These are phyloP conservation scores for Rynchops niger DNA, from an alignment of 2,113 vertebrate genomes.

Conservation along the genomic window DNA sequence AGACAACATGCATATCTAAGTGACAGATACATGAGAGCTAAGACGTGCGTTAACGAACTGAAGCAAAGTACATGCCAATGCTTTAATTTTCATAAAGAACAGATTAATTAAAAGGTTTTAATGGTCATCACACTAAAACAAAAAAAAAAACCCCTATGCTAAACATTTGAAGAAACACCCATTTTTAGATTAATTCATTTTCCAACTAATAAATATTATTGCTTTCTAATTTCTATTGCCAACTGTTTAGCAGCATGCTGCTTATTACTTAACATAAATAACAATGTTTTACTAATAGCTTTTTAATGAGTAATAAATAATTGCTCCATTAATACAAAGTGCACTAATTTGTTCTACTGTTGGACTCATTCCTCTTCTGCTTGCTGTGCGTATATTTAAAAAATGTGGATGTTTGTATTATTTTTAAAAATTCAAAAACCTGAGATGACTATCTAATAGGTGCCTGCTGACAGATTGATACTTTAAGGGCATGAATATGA, in stretches of 20 bases:
- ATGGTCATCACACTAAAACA: background rate
- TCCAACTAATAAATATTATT: conserved; percentile 29
- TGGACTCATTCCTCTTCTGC: background rate
- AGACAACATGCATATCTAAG: background rate
- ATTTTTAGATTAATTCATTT: conserved; percentile 7
- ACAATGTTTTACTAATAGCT: conserved; percentile 58
- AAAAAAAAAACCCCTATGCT: background rate
- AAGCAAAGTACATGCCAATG: background rate
- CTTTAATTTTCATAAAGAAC: background rate
- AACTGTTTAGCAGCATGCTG: conserved; percentile 43
- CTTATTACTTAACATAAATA: conserved; percentile 62
- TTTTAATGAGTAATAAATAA: conserved; percentile 72
- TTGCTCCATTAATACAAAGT: conserved; percentile 61
- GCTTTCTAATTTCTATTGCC: conserved; percentile 50
- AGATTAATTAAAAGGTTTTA: conserved; percentile 5
- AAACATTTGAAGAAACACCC: background rate
- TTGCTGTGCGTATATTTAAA: background rate
- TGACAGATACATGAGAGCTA: background rate
- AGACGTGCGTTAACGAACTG: background rate
- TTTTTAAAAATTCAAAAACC: background rate
- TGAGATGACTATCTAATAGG: background rate
- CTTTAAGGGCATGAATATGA: background rate
- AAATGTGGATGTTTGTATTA: background rate
- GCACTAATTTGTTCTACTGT: conserved; percentile 18
- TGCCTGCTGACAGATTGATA: background rate